Percentiles rank a stretch among this genome's conserved stretches.
These are phyloP conservation scores for Geotrupes spiniger DNA, from an alignment of 2,888 invertebrate species.

Conservation along the genomic window DNA sequence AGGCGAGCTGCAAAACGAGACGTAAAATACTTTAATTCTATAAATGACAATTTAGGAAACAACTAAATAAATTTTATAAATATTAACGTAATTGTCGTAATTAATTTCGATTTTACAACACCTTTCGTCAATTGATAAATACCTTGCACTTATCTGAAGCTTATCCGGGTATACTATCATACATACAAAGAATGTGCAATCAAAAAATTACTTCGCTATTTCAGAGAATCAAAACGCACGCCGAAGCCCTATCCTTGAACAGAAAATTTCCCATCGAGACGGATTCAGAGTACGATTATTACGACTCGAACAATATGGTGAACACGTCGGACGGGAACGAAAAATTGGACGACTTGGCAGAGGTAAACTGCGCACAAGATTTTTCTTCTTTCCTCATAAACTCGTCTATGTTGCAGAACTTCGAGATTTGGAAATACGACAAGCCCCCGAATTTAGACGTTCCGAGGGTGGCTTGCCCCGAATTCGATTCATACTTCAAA, in stretches of 20 bases:
- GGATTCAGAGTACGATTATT: constrained; percentile 61
- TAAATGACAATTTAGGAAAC: too few relatives aligned
- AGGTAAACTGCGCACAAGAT: constrained; percentile 9
- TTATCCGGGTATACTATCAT: too few relatives aligned
- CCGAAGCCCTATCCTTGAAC: constrained; percentile 42
- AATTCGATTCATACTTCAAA: background rate
- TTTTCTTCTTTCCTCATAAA: background rate
- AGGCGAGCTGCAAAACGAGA: too few relatives aligned
- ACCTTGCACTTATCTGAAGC: too few relatives aligned
- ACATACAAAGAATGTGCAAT: too few relatives aligned
- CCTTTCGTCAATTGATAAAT: too few relatives aligned
- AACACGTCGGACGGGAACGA: constrained; percentile 40
- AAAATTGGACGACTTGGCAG: constrained; percentile 17
- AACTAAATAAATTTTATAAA: too few relatives aligned
- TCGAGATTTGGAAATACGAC: constrained; percentile 24
- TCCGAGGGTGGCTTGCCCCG: background rate
- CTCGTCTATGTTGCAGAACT: constrained; percentile 19
- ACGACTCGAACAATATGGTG: constrained; percentile 66
- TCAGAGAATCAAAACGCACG: constrained; percentile 44
- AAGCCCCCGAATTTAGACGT: constrained; percentile 7
- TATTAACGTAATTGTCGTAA: too few relatives aligned
- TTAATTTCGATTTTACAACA: too few relatives aligned
- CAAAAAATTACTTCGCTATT: constrained; percentile 58
- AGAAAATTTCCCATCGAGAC: constrained; percentile 33
- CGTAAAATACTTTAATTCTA: too few relatives aligned